These are phyloP conservation scores for Scolopax mira DNA, from an alignment of 2,113 vertebrate species.

Conservation along the genomic window DNA sequence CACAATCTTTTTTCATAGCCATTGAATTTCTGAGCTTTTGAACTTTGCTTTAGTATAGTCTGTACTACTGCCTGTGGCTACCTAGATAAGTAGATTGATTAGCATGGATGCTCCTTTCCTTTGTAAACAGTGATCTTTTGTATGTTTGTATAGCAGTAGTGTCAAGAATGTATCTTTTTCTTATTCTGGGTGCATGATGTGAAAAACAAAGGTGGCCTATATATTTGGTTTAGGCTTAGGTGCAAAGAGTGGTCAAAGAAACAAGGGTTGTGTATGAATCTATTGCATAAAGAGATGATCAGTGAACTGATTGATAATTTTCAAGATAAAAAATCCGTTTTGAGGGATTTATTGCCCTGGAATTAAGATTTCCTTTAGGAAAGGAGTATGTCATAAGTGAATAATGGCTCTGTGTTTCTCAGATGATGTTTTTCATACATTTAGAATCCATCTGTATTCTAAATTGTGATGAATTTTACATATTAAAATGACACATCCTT, in stretches of 20 bases:
- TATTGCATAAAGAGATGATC: background rate
- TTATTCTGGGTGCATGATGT: background rate
- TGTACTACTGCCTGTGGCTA: background rate
- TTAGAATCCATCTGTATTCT: background rate
- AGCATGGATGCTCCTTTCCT: background rate
- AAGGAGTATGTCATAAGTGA: background rate
- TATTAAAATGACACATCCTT: background rate
- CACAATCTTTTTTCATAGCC: background rate
- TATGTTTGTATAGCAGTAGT: background rate
- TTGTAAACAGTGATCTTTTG: background rate
- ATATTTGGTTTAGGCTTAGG: background rate
- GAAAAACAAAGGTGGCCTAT: background rate
- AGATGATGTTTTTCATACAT: background rate
- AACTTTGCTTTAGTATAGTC: background rate
- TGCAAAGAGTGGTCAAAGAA: background rate
- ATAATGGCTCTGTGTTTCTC: background rate
- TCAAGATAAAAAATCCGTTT: background rate
- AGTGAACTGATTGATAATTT: background rate
- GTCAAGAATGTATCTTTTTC: background rate
- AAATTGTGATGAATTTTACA: background rate
- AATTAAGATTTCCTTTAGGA: background rate
- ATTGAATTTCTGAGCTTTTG: background rate
- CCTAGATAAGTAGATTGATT: background rate
- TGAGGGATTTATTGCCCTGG: background rate
- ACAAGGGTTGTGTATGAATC: background rate